Percentiles rank a stretch among this genome's conserved stretches.
Conservation (phyloP, 1,140 invertebrate species). For the Schlechtendalia chinensis region DNA sequence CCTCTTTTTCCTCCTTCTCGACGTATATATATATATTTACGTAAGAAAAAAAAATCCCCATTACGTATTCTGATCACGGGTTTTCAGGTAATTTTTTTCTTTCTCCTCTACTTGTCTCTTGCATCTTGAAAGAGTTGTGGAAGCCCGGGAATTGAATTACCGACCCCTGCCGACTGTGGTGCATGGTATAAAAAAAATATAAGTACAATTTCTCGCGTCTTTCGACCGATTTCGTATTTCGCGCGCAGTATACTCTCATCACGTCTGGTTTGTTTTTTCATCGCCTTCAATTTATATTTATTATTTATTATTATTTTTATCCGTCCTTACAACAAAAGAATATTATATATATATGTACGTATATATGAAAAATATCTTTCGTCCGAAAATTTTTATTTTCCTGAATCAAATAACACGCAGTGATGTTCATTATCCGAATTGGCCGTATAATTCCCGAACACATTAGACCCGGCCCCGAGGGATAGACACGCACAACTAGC, state of each 20-base stretch:
- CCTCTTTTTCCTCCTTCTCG: neutral
- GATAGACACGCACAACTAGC: neutral
- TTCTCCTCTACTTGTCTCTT: neutral
- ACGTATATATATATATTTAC: too few species aligned
- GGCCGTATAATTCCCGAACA: constrained; percentile 30
- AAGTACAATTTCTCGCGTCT: neutral
- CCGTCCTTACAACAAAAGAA: neutral
- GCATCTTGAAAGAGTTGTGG: constrained; percentile 16
- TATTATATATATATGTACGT: too few species aligned
- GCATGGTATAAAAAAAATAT: neutral
- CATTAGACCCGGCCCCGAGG: constrained; percentile 7
- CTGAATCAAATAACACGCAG: constrained; percentile 16
- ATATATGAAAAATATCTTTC: neutral
- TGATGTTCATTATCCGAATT: constrained; percentile 33
- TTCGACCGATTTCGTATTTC: too few species aligned
- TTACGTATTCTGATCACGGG: constrained; percentile 21
- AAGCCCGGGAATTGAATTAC: constrained; percentile 24
- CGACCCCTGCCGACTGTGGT: neutral
- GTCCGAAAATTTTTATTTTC: neutral
- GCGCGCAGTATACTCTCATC: too few species aligned
- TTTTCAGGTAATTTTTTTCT: constrained; percentile 22
- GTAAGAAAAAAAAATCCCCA: neutral
- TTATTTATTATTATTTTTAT: neutral
- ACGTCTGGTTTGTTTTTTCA: neutral
- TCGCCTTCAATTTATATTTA: neutral